Base-by-base conservation (phyloP, 1,140 invertebrate species). In the Diploscapter pachys region DNA sequence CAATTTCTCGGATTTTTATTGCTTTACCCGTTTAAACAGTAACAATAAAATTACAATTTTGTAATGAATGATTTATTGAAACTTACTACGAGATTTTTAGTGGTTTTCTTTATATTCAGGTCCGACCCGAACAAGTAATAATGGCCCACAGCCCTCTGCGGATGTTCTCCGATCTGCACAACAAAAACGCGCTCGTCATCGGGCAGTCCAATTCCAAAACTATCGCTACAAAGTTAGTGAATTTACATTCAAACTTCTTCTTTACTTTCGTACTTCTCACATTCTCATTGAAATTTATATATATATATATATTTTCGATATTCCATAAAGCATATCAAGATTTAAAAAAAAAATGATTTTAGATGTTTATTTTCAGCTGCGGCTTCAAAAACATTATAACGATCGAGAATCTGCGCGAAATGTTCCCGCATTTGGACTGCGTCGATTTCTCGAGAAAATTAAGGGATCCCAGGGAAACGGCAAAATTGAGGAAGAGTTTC, bases 81-180 rank as follows among this genome's bases (percentile, higher is more conserved):
- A 68, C 1, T 5, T 70, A 11, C 64, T 70, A 49, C 51, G n/a
- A 9, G 48, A 71, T 5, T 71, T 4, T 78, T 72, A 52, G 5
- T 31, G 5, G 2, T 5, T 54, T 31, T 31, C 31, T 31, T 31
- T 31, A 31, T 31, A 31, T 77, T 72, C 63, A 77, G 73, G 67
- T 79, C 64, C 66, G 59, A 11, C 78, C 77, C 5, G 89, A 91
- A 3, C 90, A 91, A 83, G 90, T 92, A 3, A 87, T 92, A 0
- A 89, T 92, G 89, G 90, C 91, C 3, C 91, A 92, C 82, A 90
- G 90, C 73, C 91, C 91, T 1, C 82, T 92, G 6, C 87, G 87
- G 83, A 88, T 91, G 86, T 91, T 91, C 74, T 82, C 80, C 6
- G 85, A 89, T 71, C 90, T 90, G 83, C 90, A 91, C 77, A 84